These are phyloP conservation scores for Andricus quercusramuli DNA, from an alignment of 2,888 invertebrate species.

Conservation along the genomic window DNA sequence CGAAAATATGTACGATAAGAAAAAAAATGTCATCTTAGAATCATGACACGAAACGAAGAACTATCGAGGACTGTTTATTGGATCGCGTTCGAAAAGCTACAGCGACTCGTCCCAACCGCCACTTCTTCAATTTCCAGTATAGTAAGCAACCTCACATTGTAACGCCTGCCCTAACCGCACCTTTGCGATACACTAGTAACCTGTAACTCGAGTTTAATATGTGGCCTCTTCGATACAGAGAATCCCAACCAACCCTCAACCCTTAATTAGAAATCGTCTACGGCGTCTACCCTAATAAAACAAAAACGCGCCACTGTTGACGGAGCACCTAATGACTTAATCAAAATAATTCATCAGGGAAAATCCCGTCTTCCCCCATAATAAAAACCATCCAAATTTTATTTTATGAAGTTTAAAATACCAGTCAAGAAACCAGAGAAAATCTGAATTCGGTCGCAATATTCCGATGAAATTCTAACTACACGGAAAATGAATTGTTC, in stretches of 20 bases:
- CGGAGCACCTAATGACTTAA: background rate
- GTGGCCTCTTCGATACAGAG: constrained; percentile 52
- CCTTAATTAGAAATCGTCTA: constrained; percentile 29
- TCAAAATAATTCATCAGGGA: background rate
- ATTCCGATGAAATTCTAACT: no score
- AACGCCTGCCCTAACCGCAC: constrained; percentile 62
- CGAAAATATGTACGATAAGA: background rate
- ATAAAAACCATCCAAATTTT: no score
- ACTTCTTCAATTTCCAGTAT: constrained; percentile 55
- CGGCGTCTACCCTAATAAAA: constrained; percentile 5
- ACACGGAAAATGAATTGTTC: no score
- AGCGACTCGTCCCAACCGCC: constrained; percentile 51
- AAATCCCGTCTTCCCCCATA: background rate
- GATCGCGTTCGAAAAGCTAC: constrained; percentile 29
- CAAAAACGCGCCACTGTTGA: background rate
- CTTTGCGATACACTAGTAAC: constrained; percentile 54
- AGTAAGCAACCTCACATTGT: constrained; percentile 45
- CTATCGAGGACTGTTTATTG: constrained; percentile 12
- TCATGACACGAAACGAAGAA: background rate
- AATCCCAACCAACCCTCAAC: constrained; percentile 32
- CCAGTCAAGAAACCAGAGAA: no score
- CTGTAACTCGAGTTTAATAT: constrained; percentile 58
- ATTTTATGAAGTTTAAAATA: no score
- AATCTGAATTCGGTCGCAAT: no score
- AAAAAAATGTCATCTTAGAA: background rate